Conservation (phyloP, 2,113 vertebrate genomes). For the Bettongia penicillata region DNA sequence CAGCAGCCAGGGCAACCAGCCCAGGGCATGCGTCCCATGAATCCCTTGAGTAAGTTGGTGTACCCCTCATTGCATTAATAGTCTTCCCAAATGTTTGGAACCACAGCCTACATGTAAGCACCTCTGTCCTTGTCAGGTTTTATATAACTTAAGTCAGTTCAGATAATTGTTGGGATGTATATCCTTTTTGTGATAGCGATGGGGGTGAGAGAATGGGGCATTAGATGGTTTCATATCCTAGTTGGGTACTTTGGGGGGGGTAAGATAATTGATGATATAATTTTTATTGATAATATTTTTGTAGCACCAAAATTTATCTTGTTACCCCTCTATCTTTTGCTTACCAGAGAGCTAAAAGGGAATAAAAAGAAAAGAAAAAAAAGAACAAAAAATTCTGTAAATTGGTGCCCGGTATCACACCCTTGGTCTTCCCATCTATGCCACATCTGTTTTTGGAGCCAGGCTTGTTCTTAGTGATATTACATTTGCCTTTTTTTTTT, state of each 20-base stretch:
- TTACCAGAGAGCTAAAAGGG: background rate
- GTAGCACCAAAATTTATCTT: background rate
- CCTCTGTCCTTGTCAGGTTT: background rate
- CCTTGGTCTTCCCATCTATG: background rate
- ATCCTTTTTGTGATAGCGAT: background rate
- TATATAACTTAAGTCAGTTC: background rate
- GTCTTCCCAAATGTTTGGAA: background rate
- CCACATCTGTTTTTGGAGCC: background rate
- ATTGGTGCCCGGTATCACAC: background rate
- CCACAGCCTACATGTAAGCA: background rate
- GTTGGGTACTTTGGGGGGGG: background rate
- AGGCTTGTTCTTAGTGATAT: background rate
- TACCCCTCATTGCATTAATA: background rate
- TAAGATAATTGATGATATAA: background rate
- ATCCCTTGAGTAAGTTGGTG: slow-evolving; percentile 90
- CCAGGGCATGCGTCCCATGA: slow-evolving; percentile 90
- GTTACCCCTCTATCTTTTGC: background rate
- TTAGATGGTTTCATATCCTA: background rate
- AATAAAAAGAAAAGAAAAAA: no score
- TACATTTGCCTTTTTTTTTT: background rate
- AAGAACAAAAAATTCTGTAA: background rate
- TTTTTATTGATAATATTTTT: background rate
- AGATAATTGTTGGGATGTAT: background rate
- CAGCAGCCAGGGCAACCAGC: slow-evolving; percentile 87
- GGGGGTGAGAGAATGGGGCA: background rate